Base-by-base conservation (phyloP, 2,113 vertebrate genomes). In the Catharus fuscescens region DNA sequence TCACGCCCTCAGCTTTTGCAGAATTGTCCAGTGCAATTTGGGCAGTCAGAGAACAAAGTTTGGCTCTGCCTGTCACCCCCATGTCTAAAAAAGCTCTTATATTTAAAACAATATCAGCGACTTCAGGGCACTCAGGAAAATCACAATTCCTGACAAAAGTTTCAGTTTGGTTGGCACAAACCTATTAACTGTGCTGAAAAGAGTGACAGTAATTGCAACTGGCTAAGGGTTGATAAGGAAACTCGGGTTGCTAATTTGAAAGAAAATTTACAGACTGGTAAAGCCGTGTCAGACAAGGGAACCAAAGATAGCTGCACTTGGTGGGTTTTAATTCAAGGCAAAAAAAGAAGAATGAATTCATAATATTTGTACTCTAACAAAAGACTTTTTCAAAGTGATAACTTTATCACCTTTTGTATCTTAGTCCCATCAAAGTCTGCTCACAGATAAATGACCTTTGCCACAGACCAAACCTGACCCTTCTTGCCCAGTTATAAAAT, bases 171-270 rank as follows among this genome's bases (percentile, higher is more conserved):
- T 17, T 89, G 83, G 24, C 80, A 94, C 60, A 96, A 66, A 65
- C 31, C 54, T 88, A 71, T 91, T 96, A 97, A 90, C 57, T 74
- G 54, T 18, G 57, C 29, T 88, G 82, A 79, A 80, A 64, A 93
- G 95, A 93, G 28, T 83, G 91, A 85, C 67, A 90, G 78, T 80
- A 80, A 95, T 72, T 92, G 82, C 86, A 90, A 89, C 83, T 81
- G 93, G 82, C 79, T 81, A 91, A 85, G 60, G 56, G 24, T 34
- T 96, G 93, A 88, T 90, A 94, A 97, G 96, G 40, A 91, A 94
- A 73, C 23, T 76, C 28, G 0, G 50, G 57, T 86, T 72, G 67
- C 77, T 92, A 76, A 93, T 95, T 94, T 91, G 76, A 95, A 95
- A 92, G 59, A 86, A 44, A 90, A 96, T 76, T 36, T 92, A 70